Conservation (phyloP, 1,140 invertebrate genomes). For the Stenopsyche tienmushanensis region DNA sequence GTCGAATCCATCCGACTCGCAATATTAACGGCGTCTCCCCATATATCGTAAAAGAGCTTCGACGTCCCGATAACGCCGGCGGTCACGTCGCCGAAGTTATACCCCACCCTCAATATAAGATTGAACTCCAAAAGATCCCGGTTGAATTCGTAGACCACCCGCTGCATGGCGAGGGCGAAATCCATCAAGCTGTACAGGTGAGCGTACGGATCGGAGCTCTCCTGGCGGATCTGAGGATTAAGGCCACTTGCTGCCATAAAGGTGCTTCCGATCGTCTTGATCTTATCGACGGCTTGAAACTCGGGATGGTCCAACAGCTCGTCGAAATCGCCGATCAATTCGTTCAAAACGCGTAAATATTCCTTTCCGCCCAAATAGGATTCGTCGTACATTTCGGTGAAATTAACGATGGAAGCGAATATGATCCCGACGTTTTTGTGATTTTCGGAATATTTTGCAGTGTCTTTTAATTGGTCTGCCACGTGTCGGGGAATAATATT, state of each 20-base stretch:
- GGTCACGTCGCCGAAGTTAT: conserved; percentile 86
- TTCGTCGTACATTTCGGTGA: conserved; percentile 95
- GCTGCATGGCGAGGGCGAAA: conserved; percentile 84
- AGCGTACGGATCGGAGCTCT: conserved; percentile 64
- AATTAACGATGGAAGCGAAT: conserved; percentile 94
- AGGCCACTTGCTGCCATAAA: conserved; percentile 97
- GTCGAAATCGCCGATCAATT: conserved; percentile 93
- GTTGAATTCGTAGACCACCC: conserved; percentile 86
- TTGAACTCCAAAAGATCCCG: conserved; percentile 85
- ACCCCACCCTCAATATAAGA: conserved; percentile 84
- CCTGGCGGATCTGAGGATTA: conserved; percentile 70
- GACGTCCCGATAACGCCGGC: conserved; percentile 96
- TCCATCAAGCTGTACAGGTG: conserved; percentile 87
- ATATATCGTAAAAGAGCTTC: conserved; percentile 96
- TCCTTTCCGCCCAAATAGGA: conserved; percentile 91
- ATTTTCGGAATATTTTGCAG: conserved; percentile 94
- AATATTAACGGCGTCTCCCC: conserved; percentile 98
- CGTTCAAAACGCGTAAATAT: conserved; percentile 91
- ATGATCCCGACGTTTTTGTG: conserved; percentile 91
- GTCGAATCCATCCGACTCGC: conserved; percentile 95
- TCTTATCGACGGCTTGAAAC: conserved; percentile 92
- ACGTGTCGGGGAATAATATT: conserved; percentile 96
- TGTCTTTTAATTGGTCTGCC: conserved; percentile 88
- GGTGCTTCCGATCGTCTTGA: conserved; percentile 96
- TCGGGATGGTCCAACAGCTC: conserved; percentile 80